A percentile compares a stretch with the other conserved stretches of the same genome.
These are phyloP conservation scores for Isichthys henryi DNA, from an alignment of 2,113 vertebrate genomes.

Conservation along the genomic window DNA sequence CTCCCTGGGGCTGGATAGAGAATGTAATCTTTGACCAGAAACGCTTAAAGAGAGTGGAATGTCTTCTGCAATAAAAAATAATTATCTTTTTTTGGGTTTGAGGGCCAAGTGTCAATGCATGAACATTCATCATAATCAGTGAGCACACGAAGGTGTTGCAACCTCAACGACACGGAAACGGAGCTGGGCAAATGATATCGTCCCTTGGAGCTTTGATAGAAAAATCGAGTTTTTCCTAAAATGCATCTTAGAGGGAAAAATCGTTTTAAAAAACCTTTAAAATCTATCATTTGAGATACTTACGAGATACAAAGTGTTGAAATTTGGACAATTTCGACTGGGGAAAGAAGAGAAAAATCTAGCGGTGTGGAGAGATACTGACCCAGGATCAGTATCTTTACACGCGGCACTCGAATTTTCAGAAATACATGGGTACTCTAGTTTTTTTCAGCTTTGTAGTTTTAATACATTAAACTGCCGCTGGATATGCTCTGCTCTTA, in stretches of 20 bases:
- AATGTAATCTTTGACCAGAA: slow-evolving; percentile 6
- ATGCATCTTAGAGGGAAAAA: neutral
- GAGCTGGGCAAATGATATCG: neutral
- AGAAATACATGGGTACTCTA: neutral
- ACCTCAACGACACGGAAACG: neutral
- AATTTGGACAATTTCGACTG: neutral
- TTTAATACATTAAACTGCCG: neutral
- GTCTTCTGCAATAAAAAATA: neutral
- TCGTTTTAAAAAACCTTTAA: neutral
- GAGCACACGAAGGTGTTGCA: neutral
- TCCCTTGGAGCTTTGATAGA: neutral
- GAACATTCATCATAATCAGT: slow-evolving; percentile 1
- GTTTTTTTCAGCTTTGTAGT: neutral
- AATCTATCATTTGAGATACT: neutral
- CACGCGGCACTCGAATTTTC: neutral
- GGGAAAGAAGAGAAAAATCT: neutral
- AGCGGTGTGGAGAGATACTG: neutral
- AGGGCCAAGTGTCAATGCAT: neutral
- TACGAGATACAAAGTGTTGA: neutral
- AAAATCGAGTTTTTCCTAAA: neutral
- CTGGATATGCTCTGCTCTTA: neutral
- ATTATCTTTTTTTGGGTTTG: neutral
- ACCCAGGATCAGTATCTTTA: neutral
- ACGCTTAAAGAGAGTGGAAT: neutral
- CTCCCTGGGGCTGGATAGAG: neutral